Evolutionary conservation across 2,888 invertebrate genomes (phyloP).

Genomic region (Caenorhabditis virilis): DNA sequence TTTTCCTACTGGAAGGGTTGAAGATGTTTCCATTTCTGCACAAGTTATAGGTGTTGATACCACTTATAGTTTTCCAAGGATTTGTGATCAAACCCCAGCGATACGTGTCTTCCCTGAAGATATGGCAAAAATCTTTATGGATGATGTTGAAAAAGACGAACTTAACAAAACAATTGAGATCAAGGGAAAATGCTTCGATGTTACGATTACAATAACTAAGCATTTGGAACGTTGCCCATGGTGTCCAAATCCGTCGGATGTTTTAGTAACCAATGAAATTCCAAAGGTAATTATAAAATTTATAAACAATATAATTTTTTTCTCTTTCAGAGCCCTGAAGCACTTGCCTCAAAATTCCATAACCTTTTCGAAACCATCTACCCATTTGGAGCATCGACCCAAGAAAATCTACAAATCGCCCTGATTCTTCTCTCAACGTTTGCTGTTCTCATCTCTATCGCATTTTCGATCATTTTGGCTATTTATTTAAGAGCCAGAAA

Average conservation of each 20-base stretch:
- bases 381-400: too few relatives aligned
- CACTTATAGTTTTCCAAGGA: constrained; percentile 62
- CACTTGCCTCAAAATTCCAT: too few relatives aligned
- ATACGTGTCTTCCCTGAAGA: constrained; percentile 36
- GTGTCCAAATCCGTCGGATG: constrained; percentile 59
- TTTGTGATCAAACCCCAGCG: constrained; percentile 60
- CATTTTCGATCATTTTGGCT: too few relatives aligned
- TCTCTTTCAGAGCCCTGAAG: too few relatives aligned
- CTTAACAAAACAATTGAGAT: constrained; percentile 35
- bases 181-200: constrained; percentile 63
- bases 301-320: too few relatives aligned
- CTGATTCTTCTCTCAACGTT: too few relatives aligned
- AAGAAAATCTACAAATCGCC: too few relatives aligned
- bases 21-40: constrained; percentile 50
- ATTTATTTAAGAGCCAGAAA: too few relatives aligned
- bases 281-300: constrained; percentile 4
- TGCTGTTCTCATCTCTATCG: too few relatives aligned
- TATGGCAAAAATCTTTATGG: too few relatives aligned
- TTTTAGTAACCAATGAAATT: constrained; percentile 20
- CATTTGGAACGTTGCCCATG: constrained; percentile 61
- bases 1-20: constrained; percentile 39
- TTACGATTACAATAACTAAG: constrained; percentile 56
- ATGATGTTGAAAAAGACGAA: constrained; percentile 7
- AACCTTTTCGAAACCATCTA: too few relatives aligned
- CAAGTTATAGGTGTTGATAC: constrained; percentile 61